Base-by-base conservation (phyloP, 2,888 invertebrate genomes). In the Lithophane leautieri region DNA sequence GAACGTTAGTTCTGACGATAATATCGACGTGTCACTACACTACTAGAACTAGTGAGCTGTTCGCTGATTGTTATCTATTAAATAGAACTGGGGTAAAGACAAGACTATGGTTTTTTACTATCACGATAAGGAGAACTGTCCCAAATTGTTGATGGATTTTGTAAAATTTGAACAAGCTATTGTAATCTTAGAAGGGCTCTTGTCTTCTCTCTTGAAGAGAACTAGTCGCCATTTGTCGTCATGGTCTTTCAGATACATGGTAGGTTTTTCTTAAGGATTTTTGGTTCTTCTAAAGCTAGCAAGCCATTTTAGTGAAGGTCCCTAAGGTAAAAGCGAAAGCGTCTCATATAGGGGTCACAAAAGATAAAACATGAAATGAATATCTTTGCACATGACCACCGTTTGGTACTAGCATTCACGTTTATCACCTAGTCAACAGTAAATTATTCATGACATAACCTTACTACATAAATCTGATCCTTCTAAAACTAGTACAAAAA, bases 1-100 rank as follows among this genome's bases (percentile, higher is more conserved):
- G n/a, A 74, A 74, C 63, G 60, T 70, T 47, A 60, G 16, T 67
- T 70, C 34, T 54, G n/a, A 52, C 67, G 66, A 79, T 83, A 83
- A 66, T 22, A 74, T 75, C 66, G 52, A 66, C 22, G 44, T 69
- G 62, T 60, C 83, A 73, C 73, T 28, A 81, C 75, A 76, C 79
- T 78, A 76, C 44, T 62, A 42, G 12, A 76, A 76, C 74, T 80
- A 78, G 62, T 73, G 73, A 71, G 68, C 75, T 73, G 76, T 54
- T 44, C 19, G 22, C 50, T 62, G 81, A 82, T 81, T 73, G 25
- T 70, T 63, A 70, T 79, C 82, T 34, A 68, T 69, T 4, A 66
- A 67, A 58, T 52, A 76, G 61, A 77, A 65, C 56, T 77, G 50
- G 81, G 71, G n/a, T 61, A 65, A 72, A 72, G 14, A 65, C 54